Evolutionary conservation across 92 coral and sea anemone genomes (phyloP), one percentile per base, ranked within the genome.

Genomic region (Paragorgia papillata): DNA sequence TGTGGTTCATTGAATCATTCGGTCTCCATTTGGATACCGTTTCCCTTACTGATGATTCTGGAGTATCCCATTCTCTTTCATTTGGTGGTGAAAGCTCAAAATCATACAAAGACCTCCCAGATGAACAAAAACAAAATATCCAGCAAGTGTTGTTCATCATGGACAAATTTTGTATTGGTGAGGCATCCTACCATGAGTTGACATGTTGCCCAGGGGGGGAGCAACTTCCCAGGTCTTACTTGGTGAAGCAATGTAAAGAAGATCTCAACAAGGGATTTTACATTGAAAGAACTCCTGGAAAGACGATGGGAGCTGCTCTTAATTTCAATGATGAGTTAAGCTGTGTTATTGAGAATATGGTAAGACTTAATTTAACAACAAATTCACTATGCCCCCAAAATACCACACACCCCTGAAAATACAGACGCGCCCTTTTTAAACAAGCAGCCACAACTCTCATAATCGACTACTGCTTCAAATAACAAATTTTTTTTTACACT

Each of bases 141-240:
- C 69, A 33, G 20, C 69, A 62, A 33, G 69, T 62, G 6, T 33
- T 62, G 69, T 19, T 5, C 30, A 33, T 62, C 5, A 62, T 62
- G 69, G 69, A 62, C 69, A 62, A 22, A 28, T 56, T 56, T 17
- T 56, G 62, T 17, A 56, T 56, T 1, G 62, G 62, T 7, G 62
- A 56, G 22, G 69, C 69, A 28, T 6, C 69, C 1, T 62, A 62
- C 22, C 44, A 62, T 9, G 41, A 62, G 69, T 21, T 62, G 25
- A 62, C 69, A 2, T 62, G 69, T 33, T 62, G 69, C 44, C 43
- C 18, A 28, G 69, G 69, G 1, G 69, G 69, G 19, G 69, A n/a
- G 44, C 10, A 33, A 9, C 69, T 62, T 4, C 69, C 69, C 28
- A 62, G 24, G 30, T 62, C 69, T 1, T 62, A 62, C 69, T 30